Base-by-base conservation (phyloP, 2,888 invertebrate species). In the Junonia oenone region DNA sequence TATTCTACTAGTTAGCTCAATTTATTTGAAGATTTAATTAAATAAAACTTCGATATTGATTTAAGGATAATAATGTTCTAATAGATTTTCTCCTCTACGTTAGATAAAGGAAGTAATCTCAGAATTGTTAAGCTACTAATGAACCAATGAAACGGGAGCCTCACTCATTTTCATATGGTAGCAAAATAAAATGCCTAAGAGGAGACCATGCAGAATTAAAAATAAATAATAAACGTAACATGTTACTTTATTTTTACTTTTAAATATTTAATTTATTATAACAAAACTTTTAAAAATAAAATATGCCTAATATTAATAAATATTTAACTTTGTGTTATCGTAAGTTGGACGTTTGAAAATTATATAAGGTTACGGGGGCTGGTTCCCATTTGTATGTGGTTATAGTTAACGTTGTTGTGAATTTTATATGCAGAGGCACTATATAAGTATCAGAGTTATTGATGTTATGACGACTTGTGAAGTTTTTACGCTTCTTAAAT, bases 351-450 rank as follows among this genome's bases (percentile, higher is more conserved):
- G 74, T 76, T 78, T 76, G 73, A 74, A 52, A 73, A 68, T 68
- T 69, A 68, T 75, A 75, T 72, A 77, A 76, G 73, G 64, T 68
- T 69, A 71, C 71, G 80, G 79, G 87, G 89, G 88, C 89, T 87
- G 89, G 88, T 73, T 81, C 89, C 81, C 71, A 73, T 72, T 74
- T 71, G 71, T 73, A 75, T 73, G 76, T 75, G 76, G 67, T 73
- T 74, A 68, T 60, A 64, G 69, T 71, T 67, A 73, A 73, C 72
- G 72, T 78, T 84, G 83, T 87, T 85, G 81, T 80, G 78, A 80
- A 76, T 83, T 86, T 84, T 83, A 77, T 84, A 79, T 76, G 75
- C 73, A 72, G 74, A 73, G 9, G 72, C 71, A 73, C 73, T 74
- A 73, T 76, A 68, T 72, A 46, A n/a, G 31, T 31, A 31, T 46